These are phyloP conservation scores for Phycodurus eques DNA, from an alignment of 2,113 vertebrate species.

Conservation along the genomic window DNA sequence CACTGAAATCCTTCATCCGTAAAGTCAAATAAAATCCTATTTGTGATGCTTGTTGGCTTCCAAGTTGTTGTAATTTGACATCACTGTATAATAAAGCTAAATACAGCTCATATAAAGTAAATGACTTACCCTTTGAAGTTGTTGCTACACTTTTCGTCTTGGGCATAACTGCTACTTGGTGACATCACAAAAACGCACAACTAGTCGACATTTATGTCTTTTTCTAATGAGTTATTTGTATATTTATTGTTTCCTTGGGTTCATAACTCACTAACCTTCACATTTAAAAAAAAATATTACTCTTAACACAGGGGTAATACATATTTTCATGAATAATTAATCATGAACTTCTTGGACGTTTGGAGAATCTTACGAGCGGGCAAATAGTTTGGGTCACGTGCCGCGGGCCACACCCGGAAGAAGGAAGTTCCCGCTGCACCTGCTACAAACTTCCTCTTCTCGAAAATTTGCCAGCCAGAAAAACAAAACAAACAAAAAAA, in stretches of 20 bases:
- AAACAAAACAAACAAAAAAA: background rate
- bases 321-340: background rate
- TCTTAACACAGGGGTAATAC: background rate
- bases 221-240: background rate
- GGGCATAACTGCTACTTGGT: too few species aligned
- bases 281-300: background rate
- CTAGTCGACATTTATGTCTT: background rate
- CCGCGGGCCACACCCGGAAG: background rate
- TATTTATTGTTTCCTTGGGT: background rate
- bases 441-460: background rate
- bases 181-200: too few species aligned
- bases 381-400: background rate
- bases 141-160: background rate
- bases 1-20: too few species aligned
- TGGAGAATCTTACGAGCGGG: too few species aligned
- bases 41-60: background rate
- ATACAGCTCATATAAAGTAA: background rate
- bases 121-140: background rate
- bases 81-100: background rate
- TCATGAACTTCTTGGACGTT: background rate
- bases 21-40: too few species aligned
- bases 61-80: background rate
- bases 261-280: background rate
- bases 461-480: background rate
- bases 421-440: constrained; percentile 2